Conservation (phyloP, 2,797 vertebrate species). For the Falco cherrug region DNA sequence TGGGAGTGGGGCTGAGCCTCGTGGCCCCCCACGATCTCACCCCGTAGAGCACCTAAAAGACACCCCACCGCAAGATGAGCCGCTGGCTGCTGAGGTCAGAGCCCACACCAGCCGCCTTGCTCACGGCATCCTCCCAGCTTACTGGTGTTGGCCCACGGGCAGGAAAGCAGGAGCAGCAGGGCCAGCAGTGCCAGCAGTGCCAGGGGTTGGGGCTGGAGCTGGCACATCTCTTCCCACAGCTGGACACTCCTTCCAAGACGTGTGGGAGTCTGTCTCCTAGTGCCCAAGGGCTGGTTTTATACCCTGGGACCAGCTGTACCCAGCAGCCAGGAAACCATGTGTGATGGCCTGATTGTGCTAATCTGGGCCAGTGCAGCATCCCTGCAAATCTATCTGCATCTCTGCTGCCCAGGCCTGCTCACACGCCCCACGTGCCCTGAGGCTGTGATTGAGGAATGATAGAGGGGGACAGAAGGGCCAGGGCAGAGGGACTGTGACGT, state of each 20-base stretch:
- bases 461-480: background rate
- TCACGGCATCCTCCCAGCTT: background rate
- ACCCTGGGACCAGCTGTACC: background rate
- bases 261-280: fast-evolving
- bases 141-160: background rate
- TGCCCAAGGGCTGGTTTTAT: background rate
- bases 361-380: background rate
- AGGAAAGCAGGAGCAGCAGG: constrained; percentile 27
- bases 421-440: fast-evolving
- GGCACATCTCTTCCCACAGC: background rate
- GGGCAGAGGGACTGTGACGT: background rate
- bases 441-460: background rate
- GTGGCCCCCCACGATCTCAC: constrained; percentile 38
- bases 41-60: constrained; percentile 19
- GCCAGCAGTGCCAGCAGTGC: background rate
- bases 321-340: constrained; percentile 19
- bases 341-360: background rate
- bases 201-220: background rate
- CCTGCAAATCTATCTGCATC: background rate
- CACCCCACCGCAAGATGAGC: background rate
- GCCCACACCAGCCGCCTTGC: background rate
- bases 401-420: background rate
- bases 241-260: fast-evolving
- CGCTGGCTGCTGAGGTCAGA: background rate
- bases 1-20: constrained; percentile 65